Conservation (phyloP, 2,113 vertebrate genomes). For the Glareola pratincola region DNA sequence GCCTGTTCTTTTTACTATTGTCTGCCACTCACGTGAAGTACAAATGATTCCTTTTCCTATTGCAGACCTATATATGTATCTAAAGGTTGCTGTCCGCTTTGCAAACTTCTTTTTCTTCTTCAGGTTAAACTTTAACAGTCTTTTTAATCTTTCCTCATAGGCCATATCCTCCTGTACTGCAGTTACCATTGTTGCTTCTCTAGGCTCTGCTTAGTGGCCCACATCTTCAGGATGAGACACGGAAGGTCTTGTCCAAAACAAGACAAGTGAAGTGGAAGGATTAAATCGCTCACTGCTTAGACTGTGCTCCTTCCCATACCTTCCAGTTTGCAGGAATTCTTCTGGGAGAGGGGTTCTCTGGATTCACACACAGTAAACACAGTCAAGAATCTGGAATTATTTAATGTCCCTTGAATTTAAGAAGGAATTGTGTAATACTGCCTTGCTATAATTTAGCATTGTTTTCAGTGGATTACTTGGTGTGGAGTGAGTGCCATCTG, state of each 20-base stretch:
- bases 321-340: neutral
- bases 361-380: neutral
- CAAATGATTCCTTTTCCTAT: neutral
- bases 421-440: neutral
- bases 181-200: neutral
- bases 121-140: neutral
- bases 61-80: neutral
- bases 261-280: neutral
- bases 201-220: neutral
- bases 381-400: neutral
- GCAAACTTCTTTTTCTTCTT: neutral
- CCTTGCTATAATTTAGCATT: neutral
- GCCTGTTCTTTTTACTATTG: neutral
- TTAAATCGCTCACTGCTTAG: neutral
- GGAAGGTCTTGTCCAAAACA: neutral
- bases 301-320: neutral
- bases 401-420: neutral
- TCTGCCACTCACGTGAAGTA: neutral
- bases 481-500: conserved; percentile 50
- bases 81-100: neutral
- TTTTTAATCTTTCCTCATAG: neutral
- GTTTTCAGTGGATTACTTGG: neutral
- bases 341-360: neutral
- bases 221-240: neutral
- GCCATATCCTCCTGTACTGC: fast-evolving